Evolutionary conservation across 2,888 invertebrate genomes (phyloP).

Genomic region (Ceriagrion tenellum): DNA sequence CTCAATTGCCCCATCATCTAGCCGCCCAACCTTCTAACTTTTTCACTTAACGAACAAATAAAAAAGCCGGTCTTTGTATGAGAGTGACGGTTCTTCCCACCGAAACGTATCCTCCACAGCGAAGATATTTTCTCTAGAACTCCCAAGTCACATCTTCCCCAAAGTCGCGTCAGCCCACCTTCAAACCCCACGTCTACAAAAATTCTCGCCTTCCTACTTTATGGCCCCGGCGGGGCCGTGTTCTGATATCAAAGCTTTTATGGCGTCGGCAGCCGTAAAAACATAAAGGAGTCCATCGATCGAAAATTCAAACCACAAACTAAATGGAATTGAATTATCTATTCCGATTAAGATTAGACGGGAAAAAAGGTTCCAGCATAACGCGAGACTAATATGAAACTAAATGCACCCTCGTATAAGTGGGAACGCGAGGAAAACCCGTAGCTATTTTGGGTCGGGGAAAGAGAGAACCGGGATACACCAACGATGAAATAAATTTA

Average conservation of each 20-base stretch:
- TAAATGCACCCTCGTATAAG: not conserved
- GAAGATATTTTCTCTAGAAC: not conserved
- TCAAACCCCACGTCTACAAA: not conserved
- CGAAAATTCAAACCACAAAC: not conserved
- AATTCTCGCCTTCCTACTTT: not conserved
- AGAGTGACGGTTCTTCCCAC: not conserved
- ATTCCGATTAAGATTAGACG: not conserved
- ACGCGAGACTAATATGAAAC: not conserved
- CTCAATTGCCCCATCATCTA: no score
- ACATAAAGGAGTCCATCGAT: not conserved
- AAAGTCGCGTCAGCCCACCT: not conserved
- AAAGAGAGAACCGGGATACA: not conserved
- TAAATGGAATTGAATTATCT: not conserved
- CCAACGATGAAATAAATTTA: not conserved
- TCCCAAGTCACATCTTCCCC: not conserved
- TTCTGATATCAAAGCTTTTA: not conserved
- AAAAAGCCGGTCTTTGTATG: not conserved
- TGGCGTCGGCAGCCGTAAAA: not conserved
- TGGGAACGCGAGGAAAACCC: not conserved
- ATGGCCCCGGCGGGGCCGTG: not conserved
- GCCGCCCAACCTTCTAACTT: no score
- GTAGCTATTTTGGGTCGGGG: not conserved
- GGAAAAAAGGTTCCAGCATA: not conserved
- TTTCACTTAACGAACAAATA: not conserved
- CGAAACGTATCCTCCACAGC: not conserved